A percentile compares a stretch with the other conserved stretches of the same genome.
phyloP scores from a whole-genome alignment of 2,888 invertebrate genomes.

The Hyppa rectilinea region DNA sequence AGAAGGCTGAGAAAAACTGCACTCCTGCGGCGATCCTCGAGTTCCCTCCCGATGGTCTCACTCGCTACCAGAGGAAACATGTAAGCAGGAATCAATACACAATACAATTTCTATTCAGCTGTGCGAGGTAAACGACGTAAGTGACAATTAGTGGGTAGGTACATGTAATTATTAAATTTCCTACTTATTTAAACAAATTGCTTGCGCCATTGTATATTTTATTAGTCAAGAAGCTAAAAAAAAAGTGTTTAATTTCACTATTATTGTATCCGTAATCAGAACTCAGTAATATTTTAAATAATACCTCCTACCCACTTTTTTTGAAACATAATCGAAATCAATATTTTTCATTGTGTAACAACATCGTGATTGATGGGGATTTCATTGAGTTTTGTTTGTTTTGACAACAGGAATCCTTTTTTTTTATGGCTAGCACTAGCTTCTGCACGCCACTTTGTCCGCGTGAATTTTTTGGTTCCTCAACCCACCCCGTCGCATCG shows the following conservation, averaged over 20 bases:
- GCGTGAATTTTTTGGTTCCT: too few relatives aligned
- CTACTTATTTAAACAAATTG: neutral
- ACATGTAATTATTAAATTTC: neutral
- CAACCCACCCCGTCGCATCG: too few relatives aligned
- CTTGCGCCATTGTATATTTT: constrained; percentile 1
- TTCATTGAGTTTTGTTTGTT: constrained; percentile 1
- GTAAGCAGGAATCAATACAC: constrained; percentile 72
- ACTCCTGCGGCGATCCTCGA: constrained; percentile 94
- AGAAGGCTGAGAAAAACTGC: constrained; percentile 87
- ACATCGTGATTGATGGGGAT: too few relatives aligned
- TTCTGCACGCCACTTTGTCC: too few relatives aligned
- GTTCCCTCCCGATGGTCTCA: constrained; percentile 94
- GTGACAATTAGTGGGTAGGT: neutral
- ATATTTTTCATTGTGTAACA: neutral
- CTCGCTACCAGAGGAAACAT: constrained; percentile 91
- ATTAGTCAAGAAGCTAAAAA: neutral
- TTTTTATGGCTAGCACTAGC: neutral
- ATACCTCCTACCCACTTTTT: neutral
- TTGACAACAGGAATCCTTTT: neutral
- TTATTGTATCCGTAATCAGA: too few relatives aligned
- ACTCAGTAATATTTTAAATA: neutral
- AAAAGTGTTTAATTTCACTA: neutral
- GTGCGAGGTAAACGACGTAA: constrained; percentile 5
- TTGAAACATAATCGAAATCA: neutral
- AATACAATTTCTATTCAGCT: neutral